These are phyloP conservation scores for Eulemur macaco DNA, from an alignment of 2,113 vertebrate species.

Conservation along the genomic window DNA sequence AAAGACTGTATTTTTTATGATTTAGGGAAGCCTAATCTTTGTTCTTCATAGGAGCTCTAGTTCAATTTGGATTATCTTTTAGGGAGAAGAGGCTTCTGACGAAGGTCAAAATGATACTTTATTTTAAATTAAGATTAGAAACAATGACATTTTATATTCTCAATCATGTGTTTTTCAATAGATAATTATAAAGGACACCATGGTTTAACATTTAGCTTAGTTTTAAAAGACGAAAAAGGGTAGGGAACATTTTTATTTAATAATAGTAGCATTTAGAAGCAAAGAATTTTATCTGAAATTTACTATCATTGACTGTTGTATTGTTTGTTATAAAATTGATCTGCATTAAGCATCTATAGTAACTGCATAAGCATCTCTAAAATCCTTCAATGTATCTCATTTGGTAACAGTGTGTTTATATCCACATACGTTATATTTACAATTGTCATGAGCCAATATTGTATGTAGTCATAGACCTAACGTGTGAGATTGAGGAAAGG, in stretches of 20 bases:
- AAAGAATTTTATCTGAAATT: not conserved
- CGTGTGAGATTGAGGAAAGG: not conserved
- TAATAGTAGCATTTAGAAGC: not conserved
- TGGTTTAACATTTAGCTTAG: not conserved
- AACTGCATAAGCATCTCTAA: not conserved
- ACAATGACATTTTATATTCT: conserved; percentile 44
- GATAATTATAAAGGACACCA: conserved; percentile 43
- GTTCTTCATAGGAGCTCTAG: not conserved
- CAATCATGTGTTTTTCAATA: conserved; percentile 20
- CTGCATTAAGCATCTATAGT: not conserved
- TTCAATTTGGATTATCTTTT: conserved; percentile 38
- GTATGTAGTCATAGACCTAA: not conserved
- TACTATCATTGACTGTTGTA: not conserved
- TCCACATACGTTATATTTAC: not conserved
- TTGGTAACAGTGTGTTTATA: not conserved
- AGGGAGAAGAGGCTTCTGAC: not conserved
- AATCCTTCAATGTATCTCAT: not conserved
- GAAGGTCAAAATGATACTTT: conserved; percentile 57
- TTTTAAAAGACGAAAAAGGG: not conserved
- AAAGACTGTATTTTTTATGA: not conserved
- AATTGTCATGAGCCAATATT: not conserved
- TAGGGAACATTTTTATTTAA: not conserved
- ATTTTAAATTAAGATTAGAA: conserved; percentile 68
- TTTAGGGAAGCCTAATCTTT: not conserved
- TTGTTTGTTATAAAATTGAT: not conserved